Evolutionary conservation across 2,888 invertebrate species (phyloP), one percentile per base, ranked within the genome.

Genomic region (Phengaris alcon): DNA sequence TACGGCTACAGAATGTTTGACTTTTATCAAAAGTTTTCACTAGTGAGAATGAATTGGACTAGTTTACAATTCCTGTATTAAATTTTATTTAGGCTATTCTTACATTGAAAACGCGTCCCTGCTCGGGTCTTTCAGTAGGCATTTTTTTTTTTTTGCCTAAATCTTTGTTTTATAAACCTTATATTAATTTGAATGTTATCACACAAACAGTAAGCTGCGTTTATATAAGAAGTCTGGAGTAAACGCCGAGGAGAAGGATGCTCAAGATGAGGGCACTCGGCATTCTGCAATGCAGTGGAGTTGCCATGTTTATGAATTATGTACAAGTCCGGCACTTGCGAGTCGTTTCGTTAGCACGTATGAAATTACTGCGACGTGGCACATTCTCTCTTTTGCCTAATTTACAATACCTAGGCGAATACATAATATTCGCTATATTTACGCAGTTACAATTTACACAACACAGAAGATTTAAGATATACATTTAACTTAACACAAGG

Each of bases 251-350:
- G 81, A 79, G 77, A 77, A 83, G 82, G 83, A 83, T 82, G 81
- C 85, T 88, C 83, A 81, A 83, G 81, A 81, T 80, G 83, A 87
- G 87, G 82, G 86, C 83, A 82, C 87, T 88, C 79, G 80, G 76
- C 77, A 80, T 79, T 82, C 82, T 83, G 84, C 79, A 80, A 80
- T 80, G 81, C 79, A 80, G 78, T 79, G 76, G 78, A 80, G 83
- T 82, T 82, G 83, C 81, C 81, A 84, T 86, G 85, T 85, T 85
- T 84, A 87, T 89, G 86, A 88, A 88, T 88, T 85, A 84, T 83
- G 82, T 82, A 83, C 73, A 70, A 73, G 82, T 82, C 81, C 78
- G 52, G 51, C 73, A 35, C 54, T 68, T 35, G 35, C 54, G 52
- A 54, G 52, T 70, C 70, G 72, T 72, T 72, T 72, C 72, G 72